Evolutionary conservation across 2,888 invertebrate species (phyloP).

Genomic region (Drosophila prostipennis): DNA sequence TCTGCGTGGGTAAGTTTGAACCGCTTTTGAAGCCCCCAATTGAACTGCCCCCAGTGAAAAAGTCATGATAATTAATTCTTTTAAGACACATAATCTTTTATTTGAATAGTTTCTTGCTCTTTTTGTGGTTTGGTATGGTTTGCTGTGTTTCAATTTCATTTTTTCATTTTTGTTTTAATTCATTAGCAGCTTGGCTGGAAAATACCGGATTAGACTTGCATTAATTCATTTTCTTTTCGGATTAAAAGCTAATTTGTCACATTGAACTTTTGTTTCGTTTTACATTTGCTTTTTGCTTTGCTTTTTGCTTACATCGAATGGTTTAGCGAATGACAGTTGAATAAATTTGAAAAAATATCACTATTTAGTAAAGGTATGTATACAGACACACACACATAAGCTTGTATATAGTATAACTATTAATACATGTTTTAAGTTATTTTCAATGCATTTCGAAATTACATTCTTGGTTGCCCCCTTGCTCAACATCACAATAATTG

Average conservation of each 20-base stretch:
- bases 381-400: conserved; percentile 43
- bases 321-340: conserved; percentile 62
- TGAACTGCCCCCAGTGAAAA: conserved; percentile 58
- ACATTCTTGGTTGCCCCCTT: conserved; percentile 42
- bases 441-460: conserved; percentile 67
- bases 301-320: conserved; percentile 54
- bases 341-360: conserved; percentile 62
- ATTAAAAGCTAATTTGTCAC: conserved; percentile 74
- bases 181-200: conserved; percentile 59
- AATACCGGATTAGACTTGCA: conserved; percentile 56
- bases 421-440: conserved; percentile 66
- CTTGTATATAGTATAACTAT: conserved; percentile 56
- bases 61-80: conserved; percentile 59
- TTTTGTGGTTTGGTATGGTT: conserved; percentile 47
- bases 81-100: conserved; percentile 79
- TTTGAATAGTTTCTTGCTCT: conserved; percentile 70
- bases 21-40: conserved; percentile 54
- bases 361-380: conserved; percentile 44
- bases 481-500: conserved; percentile 61
- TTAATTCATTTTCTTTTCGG: conserved; percentile 45
- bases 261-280: conserved; percentile 58
- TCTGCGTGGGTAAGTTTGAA: conserved; percentile 41
- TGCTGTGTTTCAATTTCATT: conserved; percentile 21
- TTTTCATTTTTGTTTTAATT: conserved; percentile 18
- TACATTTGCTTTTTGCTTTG: conserved; percentile 27